Conservation (phyloP, 2,888 invertebrate genomes). For the Caenorhabditis virilis region DNA sequence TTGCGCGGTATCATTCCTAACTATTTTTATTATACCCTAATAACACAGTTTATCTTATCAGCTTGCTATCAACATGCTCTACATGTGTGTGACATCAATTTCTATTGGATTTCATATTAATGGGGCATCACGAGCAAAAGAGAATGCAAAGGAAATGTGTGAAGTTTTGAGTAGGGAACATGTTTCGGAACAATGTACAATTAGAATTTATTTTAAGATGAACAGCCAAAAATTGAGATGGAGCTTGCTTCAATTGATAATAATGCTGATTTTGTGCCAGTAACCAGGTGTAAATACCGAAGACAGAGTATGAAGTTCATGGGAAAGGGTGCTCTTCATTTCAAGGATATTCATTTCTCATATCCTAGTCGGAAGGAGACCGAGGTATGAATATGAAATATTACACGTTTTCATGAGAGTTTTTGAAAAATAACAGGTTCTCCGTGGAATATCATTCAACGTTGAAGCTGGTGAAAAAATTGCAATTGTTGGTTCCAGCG, state of each 20-base stretch:
- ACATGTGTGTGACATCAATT: constrained; percentile 66
- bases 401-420: too few species aligned
- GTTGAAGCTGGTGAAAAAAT: constrained; percentile 64
- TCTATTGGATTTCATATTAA: constrained; percentile 67
- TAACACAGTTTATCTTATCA: constrained; percentile 12
- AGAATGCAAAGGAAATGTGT: constrained; percentile 59
- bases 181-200: background rate
- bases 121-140: constrained; percentile 59
- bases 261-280: constrained; percentile 37
- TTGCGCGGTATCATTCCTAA: constrained; percentile 55
- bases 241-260: constrained; percentile 38
- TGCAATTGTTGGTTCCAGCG: constrained; percentile 65
- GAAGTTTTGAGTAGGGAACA: constrained; percentile 47
- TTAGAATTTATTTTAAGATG: constrained; percentile 25
- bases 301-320: constrained; percentile 50
- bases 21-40: background rate
- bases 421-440: constrained; percentile 35
- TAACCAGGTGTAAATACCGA: constrained; percentile 40
- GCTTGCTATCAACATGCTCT: constrained; percentile 65
- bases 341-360: constrained; percentile 79
- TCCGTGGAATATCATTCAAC: constrained; percentile 54
- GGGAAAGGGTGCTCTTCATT: constrained; percentile 72
- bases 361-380: constrained; percentile 80
- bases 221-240: constrained; percentile 45
- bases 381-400: constrained; percentile 53